These are phyloP conservation scores for Rhorus exstirpatorius DNA, from an alignment of 2,888 invertebrate genomes.

Conservation along the genomic window DNA sequence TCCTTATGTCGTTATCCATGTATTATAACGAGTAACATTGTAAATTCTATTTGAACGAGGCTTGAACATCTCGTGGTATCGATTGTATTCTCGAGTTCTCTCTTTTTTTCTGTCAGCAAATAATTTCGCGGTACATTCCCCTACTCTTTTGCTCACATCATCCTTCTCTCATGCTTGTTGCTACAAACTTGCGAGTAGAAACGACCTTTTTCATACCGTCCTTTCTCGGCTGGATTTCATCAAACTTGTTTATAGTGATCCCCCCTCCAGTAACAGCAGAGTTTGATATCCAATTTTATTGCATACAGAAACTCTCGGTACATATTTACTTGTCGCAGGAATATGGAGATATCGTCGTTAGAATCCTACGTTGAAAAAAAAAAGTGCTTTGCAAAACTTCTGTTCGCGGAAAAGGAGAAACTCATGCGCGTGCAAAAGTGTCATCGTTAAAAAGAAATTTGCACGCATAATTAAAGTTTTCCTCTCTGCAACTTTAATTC, in stretches of 20 bases:
- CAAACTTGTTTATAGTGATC: constrained; percentile 35
- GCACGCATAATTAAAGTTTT: constrained; percentile 43
- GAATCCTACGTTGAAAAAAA: background rate
- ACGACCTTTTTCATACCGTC: constrained; percentile 6
- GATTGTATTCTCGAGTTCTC: background rate
- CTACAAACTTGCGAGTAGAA: constrained; percentile 32
- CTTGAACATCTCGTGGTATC: background rate
- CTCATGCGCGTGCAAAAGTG: constrained; percentile 2
- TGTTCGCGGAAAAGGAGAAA: background rate
- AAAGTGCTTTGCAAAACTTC: background rate
- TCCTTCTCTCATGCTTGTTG: background rate
- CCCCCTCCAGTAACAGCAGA: background rate
- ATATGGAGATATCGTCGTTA: constrained; percentile 15
- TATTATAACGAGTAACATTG: background rate
- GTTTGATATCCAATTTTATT: constrained; percentile 37
- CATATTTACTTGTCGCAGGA: constrained; percentile 12
- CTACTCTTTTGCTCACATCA: constrained; percentile 2
- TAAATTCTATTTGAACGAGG: constrained; percentile 13
- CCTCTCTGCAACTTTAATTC: background rate
- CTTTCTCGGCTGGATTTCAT: constrained; percentile 5
- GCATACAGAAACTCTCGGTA: background rate
- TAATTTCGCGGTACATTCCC: constrained; percentile 23
- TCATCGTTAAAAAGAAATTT: background rate
- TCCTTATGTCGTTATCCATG: background rate
- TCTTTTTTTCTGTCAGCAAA: background rate